phyloP scores from a whole-genome alignment of 2,888 invertebrate genomes.

The Mellilla xanthometata region DNA sequence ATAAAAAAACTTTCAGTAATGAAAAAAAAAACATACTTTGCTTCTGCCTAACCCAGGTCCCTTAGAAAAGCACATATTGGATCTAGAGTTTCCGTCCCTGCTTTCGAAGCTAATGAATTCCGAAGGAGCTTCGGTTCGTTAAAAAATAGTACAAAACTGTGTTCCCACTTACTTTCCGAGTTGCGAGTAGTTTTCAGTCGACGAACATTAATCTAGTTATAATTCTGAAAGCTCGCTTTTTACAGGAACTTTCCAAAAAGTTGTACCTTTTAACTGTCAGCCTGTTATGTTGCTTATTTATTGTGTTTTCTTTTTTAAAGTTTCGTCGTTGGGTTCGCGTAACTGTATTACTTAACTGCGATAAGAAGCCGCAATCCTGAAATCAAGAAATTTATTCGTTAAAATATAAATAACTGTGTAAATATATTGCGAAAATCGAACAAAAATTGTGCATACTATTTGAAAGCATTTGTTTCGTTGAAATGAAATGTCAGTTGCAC shows the following conservation, averaged over 20 bases:
- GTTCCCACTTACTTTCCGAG: slow-evolving; percentile 61
- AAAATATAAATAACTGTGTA: no score
- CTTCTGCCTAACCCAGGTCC: slow-evolving; percentile 18
- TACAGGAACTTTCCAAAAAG: slow-evolving; percentile 49
- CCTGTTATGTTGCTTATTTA: slow-evolving; percentile 49
- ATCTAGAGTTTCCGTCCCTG: slow-evolving; percentile 52
- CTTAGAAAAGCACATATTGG: slow-evolving; percentile 50
- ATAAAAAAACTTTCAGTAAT: slow-evolving; percentile 27
- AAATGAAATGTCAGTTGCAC: neutral
- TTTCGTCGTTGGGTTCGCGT: slow-evolving; percentile 38
- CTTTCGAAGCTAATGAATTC: slow-evolving; percentile 73
- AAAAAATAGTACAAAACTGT: slow-evolving; percentile 75
- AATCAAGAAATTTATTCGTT: no score
- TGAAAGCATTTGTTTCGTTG: no score
- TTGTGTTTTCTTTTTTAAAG: slow-evolving; percentile 43
- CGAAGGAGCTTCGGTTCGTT: slow-evolving; percentile 66
- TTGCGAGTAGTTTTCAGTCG: slow-evolving; percentile 71
- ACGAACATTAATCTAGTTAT: slow-evolving; percentile 77
- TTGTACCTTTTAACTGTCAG: slow-evolving; percentile 50
- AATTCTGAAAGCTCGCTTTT: slow-evolving; percentile 55
- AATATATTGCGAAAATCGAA: no score
- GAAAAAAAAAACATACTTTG: slow-evolving; percentile 27
- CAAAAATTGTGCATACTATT: no score
- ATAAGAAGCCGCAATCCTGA: slow-evolving; percentile 25
- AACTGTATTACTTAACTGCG: slow-evolving; percentile 39